Percentiles rank a stretch among this genome's conserved stretches.
phyloP scores from a whole-genome alignment of 2,888 invertebrate genomes.

The Temnothorax unifasciatus region DNA sequence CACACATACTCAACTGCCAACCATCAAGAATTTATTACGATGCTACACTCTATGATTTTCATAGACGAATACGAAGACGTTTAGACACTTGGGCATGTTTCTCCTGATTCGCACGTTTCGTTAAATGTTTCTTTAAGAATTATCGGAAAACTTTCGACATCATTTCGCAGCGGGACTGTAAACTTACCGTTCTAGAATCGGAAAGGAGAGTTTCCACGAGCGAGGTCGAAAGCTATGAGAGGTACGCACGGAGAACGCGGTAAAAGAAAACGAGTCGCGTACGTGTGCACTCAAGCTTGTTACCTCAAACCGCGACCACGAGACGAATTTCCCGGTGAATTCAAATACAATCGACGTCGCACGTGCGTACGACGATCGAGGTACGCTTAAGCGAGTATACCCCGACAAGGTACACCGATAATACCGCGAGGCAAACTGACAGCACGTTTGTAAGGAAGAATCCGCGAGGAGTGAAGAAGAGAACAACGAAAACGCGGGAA shows the following conservation, averaged over 20 bases:
- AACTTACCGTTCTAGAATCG: neutral
- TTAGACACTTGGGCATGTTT: conserved; percentile 18
- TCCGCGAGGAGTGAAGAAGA: conserved; percentile 58
- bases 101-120: conserved; percentile 33
- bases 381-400: conserved; percentile 16
- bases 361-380: conserved; percentile 21
- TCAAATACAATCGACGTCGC: conserved; percentile 26
- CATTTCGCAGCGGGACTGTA: neutral
- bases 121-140: conserved; percentile 46
- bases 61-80: neutral
- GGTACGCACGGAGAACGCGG: neutral
- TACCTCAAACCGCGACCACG: neutral
- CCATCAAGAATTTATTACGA: neutral
- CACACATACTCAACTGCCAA: neutral
- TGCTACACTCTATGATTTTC: neutral
- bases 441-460: conserved; percentile 61
- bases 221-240: neutral
- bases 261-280: neutral
- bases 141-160: conserved; percentile 23
- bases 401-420: conserved; percentile 62
- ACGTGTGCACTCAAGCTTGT: conserved; percentile 6
- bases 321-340: neutral
- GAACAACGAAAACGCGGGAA: conserved; percentile 56
- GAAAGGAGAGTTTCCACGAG: conserved; percentile 17
- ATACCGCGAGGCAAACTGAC: conserved; percentile 74